These are phyloP conservation scores for Brevimyrus niger DNA, from an alignment of 2,113 vertebrate genomes.

Conservation along the genomic window DNA sequence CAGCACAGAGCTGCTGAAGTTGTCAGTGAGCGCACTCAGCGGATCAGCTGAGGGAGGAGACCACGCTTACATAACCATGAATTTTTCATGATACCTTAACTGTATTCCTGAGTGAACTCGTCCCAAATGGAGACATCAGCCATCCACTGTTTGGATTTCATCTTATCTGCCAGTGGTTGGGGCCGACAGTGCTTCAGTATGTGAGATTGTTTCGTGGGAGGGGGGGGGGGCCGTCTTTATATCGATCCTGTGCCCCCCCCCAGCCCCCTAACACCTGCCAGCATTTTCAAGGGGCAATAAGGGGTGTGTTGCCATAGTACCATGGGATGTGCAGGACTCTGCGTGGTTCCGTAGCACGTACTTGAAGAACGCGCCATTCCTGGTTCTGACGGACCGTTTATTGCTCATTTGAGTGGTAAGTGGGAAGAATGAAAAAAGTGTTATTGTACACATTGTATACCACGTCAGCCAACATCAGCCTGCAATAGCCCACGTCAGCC, in stretches of 20 bases:
- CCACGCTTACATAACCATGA: constrained; percentile 17
- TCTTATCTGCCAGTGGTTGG: constrained; percentile 46
- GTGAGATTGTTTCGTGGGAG: constrained; percentile 41
- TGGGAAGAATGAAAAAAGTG: not conserved
- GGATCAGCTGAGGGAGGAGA: not conserved
- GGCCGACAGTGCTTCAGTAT: constrained; percentile 32
- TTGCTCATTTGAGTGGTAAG: not conserved
- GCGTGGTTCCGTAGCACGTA: not conserved
- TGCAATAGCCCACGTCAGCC: not conserved
- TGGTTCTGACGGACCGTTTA: not conserved
- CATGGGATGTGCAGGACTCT: not conserved
- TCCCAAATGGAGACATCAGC: constrained; percentile 46
- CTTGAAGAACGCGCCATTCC: not conserved
- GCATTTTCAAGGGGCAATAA: not conserved
- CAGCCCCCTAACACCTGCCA: not conserved
- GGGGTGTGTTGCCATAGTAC: not conserved
- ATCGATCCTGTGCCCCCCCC: constrained; percentile 25
- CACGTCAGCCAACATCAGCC: not conserved
- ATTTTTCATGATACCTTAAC: constrained; percentile 28
- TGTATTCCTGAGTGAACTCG: constrained; percentile 44
- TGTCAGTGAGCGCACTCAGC: constrained; percentile 33
- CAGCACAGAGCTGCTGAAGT: constrained; percentile 34
- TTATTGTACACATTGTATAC: not conserved
- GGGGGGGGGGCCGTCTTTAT: constrained; percentile 43
- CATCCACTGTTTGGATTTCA: constrained; percentile 36